These are phyloP conservation scores for Delphinus delphis DNA, from an alignment of 2,113 vertebrate genomes.

Conservation along the genomic window DNA sequence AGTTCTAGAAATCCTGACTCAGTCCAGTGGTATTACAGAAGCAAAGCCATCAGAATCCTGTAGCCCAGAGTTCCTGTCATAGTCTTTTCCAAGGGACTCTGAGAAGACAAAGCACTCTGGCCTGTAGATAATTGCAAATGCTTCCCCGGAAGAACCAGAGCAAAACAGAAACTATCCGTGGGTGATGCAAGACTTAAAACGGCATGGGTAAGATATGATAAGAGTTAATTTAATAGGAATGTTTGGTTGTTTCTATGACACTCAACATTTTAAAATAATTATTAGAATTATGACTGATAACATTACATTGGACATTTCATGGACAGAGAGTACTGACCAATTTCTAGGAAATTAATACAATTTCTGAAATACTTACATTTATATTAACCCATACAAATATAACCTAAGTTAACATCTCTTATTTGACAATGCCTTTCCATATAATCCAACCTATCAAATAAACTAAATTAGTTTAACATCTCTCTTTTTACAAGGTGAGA, in stretches of 20 bases:
- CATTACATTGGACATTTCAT: neutral
- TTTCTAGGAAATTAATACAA: neutral
- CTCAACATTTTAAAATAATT: neutral
- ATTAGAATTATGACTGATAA: neutral
- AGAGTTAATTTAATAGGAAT: neutral
- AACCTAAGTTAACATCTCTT: neutral
- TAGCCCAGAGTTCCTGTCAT: neutral
- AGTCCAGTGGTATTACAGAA: neutral
- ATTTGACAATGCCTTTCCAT: neutral
- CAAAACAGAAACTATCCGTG: neutral
- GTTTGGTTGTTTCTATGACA: neutral
- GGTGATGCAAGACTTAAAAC: neutral
- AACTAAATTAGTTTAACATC: neutral
- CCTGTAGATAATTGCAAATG: neutral
- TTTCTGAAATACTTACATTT: neutral
- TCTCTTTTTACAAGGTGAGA: neutral
- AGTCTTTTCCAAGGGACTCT: neutral
- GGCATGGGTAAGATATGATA: neutral
- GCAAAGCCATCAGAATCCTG: neutral
- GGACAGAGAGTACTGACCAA: neutral
- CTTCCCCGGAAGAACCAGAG: neutral
- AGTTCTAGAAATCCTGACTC: neutral
- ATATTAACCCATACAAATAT: neutral
- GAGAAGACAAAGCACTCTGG: neutral
- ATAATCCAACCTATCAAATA: neutral